phyloP scores from a whole-genome alignment of 2,797 vertebrate species.

The Triplophysa yarkandensis region DNA sequence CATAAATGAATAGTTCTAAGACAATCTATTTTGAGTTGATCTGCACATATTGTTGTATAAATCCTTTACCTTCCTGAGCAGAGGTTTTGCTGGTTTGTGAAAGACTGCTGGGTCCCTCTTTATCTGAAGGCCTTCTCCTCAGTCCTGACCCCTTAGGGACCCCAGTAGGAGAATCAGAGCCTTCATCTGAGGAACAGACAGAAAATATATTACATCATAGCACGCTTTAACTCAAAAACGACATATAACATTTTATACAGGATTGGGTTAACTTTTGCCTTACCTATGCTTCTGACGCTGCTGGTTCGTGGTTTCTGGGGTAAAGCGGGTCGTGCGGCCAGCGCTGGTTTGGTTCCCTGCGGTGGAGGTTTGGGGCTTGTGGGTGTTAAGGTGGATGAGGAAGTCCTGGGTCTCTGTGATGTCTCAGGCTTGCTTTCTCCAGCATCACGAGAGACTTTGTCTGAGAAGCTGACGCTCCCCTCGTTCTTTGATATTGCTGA shows the following conservation, averaged over 20 bases:
- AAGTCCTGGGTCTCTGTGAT: constrained; percentile 6
- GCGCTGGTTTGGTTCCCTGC: constrained; percentile 83
- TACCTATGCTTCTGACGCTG: constrained; percentile 74
- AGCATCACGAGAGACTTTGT: constrained; percentile 4
- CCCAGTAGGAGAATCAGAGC: constrained; percentile 79
- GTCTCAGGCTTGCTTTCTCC: constrained; percentile 39
- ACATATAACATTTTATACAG: neutral
- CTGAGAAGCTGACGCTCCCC: constrained; percentile 23
- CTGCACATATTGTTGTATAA: neutral
- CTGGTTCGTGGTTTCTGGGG: constrained; percentile 85
- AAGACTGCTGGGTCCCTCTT: constrained; percentile 79
- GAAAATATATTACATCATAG: neutral
- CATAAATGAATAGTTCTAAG: neutral
- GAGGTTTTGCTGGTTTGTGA: constrained; percentile 73
- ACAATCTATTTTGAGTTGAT: neutral
- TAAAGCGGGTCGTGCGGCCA: constrained; percentile 82
- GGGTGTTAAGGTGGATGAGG: constrained; percentile 13
- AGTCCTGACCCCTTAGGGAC: constrained; percentile 77
- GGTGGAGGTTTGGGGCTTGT: constrained; percentile 59
- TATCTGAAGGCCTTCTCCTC: constrained; percentile 84
- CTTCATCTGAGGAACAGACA: constrained; percentile 76
- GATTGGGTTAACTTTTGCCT: neutral
- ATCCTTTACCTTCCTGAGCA: constrained; percentile 83
- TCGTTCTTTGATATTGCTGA: constrained; percentile 26
- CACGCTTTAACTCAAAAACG: neutral